Conservation (phyloP, 2,888 invertebrate species). For the Caenorhabditis wallacei region DNA sequence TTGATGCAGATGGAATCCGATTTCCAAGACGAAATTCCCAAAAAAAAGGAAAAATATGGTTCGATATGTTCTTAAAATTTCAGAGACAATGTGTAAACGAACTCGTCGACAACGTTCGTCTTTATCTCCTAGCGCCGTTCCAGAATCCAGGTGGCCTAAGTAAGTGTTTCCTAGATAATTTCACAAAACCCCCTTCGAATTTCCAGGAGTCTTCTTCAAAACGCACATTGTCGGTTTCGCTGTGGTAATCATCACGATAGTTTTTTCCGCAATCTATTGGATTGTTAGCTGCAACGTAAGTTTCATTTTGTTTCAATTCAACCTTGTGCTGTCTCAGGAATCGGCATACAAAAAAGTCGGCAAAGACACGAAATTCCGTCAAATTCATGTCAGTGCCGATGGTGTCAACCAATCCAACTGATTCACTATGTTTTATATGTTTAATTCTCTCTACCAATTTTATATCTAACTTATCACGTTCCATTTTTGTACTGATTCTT, state of each 20-base stretch:
- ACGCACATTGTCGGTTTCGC: not conserved
- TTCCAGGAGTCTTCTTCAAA: slow-evolving; percentile 18
- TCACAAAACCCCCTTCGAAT: not conserved
- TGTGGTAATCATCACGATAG: not conserved
- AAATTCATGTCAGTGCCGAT: slow-evolving; percentile 34
- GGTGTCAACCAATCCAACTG: not conserved
- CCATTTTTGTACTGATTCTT: not conserved
- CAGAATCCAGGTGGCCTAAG: slow-evolving; percentile 34
- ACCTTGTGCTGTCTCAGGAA: not conserved
- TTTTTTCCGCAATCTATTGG: slow-evolving; percentile 3
- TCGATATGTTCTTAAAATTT: slow-evolving; percentile 3
- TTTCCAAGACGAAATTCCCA: no score
- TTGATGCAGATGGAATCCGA: no score
- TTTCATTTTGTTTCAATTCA: not conserved
- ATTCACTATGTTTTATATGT: not conserved
- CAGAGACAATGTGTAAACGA: slow-evolving; percentile 65
- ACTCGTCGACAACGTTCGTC: slow-evolving; percentile 63
- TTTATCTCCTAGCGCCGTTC: slow-evolving; percentile 58
- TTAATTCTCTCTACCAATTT: slow-evolving; percentile 9
- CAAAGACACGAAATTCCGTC: slow-evolving; percentile 5
- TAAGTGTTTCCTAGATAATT: slow-evolving; percentile 1
- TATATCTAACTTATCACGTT: slow-evolving; percentile 29
- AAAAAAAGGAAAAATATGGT: not conserved
- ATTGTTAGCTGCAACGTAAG: slow-evolving; percentile 15
- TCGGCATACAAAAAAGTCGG: not conserved